Base-by-base conservation (phyloP, 23 tunicate species). In the Trididemnum clinides region DNA sequence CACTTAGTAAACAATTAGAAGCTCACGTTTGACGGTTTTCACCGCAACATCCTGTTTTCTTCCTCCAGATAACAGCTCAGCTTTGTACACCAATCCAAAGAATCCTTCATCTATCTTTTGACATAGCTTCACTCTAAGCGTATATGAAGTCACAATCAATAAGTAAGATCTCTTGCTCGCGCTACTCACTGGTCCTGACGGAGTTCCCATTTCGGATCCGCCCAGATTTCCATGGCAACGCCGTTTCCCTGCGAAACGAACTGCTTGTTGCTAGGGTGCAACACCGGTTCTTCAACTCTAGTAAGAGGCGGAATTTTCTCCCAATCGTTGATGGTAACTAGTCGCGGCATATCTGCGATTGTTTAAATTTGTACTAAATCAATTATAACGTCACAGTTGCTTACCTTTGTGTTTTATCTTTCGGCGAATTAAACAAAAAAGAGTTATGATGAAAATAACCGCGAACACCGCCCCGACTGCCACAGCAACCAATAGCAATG, bases 101-200 rank as follows among this genome's bases (percentile, higher is more conserved):
- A 92, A 92, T 23, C 97, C 97, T 59, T 92, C 97, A 69, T 92
- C 97, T 34, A 92, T 90, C 22, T 89, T 71, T 28, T 88, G 88
- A 15, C 25, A 37, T 27, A 92, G 77, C 18, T 62, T 57, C 33
- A 92, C 83, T 77, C 97, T 92, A n/a, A n/a, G n/a, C n/a, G n/a
- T n/a, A n/a, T n/a, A n/a, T n/a, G n/a, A n/a, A n/a, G n/a, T n/a
- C n/a, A n/a, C n/a, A n/a, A n/a, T n/a, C n/a, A n/a, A n/a, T n/a
- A 44, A 44, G 12, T 44, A 44, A 7, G 54, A 44, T 15, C 12
- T 15, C 54, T 10, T 15, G 18, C 6, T 12, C 76, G 37, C 76
- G 18, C 21, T 0, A 85, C 97, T 79, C 51, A 92, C 97, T 92
- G 79, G 57, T 87, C 87, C 64, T 80, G 77, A 33, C 74, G 49